These are phyloP conservation scores for Apodemia hepburni DNA, from an alignment of 2,888 invertebrate genomes.

Conservation along the genomic window DNA sequence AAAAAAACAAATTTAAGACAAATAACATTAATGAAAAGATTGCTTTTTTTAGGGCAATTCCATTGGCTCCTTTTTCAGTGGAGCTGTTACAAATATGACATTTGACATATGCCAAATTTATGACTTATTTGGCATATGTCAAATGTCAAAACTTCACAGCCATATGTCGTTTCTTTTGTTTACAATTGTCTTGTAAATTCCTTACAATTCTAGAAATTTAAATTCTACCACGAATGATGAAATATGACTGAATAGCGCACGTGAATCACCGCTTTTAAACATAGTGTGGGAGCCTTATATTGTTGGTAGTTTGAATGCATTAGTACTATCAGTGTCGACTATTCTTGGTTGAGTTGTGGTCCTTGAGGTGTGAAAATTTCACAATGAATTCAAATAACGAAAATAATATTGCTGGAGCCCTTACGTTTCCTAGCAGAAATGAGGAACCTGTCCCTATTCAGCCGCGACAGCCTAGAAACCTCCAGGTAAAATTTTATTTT, in stretches of 20 bases:
- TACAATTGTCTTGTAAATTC: slow-evolving; percentile 7
- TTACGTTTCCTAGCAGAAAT: slow-evolving; percentile 43
- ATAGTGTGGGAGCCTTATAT: slow-evolving; percentile 1
- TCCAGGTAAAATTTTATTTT: slow-evolving; percentile 45
- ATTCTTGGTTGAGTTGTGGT: neutral
- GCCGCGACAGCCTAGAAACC: slow-evolving; percentile 57
- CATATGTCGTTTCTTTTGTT: slow-evolving; percentile 6
- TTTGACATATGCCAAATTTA: too few species aligned
- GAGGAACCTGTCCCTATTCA: slow-evolving; percentile 41
- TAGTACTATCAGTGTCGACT: neutral
- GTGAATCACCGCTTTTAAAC: slow-evolving; percentile 4
- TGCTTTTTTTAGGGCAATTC: too few species aligned
- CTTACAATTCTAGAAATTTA: slow-evolving; percentile 11
- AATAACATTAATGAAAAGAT: too few species aligned
- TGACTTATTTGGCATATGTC: neutral
- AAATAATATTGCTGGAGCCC: slow-evolving; percentile 43
- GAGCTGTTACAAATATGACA: too few species aligned
- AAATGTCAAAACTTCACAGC: neutral
- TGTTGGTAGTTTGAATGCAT: neutral
- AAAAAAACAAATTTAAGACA: too few species aligned
- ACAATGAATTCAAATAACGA: slow-evolving; percentile 54
- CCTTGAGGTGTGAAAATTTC: slow-evolving; percentile 14
- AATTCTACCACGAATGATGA: neutral
- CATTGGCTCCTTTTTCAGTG: too few species aligned
- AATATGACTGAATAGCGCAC: slow-evolving; percentile 9